Conservation (phyloP, 92 coral and sea anemone genomes). For the Micromussa lordhowensis region DNA sequence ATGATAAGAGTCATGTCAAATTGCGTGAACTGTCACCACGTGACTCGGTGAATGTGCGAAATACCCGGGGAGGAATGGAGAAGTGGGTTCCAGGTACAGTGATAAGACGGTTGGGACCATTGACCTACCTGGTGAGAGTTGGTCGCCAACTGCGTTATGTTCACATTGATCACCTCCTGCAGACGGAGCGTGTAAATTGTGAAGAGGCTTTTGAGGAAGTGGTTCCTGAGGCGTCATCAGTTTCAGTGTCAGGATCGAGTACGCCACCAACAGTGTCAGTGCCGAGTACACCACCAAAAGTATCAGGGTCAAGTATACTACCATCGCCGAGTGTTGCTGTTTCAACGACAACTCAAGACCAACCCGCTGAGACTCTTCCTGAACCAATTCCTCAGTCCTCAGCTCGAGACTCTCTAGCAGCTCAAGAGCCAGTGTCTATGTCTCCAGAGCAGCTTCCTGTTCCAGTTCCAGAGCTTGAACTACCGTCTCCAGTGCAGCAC, state of each 20-base stretch:
- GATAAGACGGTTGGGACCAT: constrained; percentile 44
- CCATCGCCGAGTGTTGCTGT: neutral
- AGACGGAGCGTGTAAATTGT: constrained; percentile 1
- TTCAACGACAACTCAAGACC: neutral
- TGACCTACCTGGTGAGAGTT: constrained; percentile 47
- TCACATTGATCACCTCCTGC: constrained; percentile 64
- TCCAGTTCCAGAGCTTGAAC: neutral
- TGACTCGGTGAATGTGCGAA: constrained; percentile 55
- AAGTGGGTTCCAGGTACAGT: constrained; percentile 59
- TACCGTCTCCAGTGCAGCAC: neutral
- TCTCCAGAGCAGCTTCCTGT: neutral
- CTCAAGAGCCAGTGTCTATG: neutral
- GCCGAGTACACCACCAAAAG: too few species aligned
- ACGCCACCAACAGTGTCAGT: too few species aligned
- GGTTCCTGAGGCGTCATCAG: too few species aligned
- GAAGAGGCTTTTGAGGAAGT: too few species aligned
- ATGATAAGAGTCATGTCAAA: constrained; percentile 21
- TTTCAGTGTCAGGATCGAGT: neutral
- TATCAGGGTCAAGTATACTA: too few species aligned
- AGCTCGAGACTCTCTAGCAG: neutral
- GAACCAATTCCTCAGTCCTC: neutral
- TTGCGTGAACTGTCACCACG: constrained; percentile 37
- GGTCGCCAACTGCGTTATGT: constrained; percentile 58
- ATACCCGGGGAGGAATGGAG: constrained; percentile 52
- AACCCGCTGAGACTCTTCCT: neutral